Evolutionary conservation across 2,888 invertebrate species (phyloP).

Genomic region (Eumacrocentrus americanus): DNA sequence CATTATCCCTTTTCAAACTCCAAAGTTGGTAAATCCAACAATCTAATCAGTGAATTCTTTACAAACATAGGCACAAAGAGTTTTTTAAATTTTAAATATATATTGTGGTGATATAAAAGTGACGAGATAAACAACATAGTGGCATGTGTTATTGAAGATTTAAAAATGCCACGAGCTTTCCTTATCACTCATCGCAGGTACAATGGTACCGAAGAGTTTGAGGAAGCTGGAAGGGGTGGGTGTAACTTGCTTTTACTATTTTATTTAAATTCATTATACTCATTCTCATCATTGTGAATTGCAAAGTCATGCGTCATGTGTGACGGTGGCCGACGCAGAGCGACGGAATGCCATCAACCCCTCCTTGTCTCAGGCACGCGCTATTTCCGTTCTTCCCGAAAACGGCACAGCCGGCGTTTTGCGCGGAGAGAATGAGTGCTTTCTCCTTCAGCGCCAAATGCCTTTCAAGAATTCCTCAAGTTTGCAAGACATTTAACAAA

Average conservation of each 20-base stretch:
- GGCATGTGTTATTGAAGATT: conserved; percentile 27
- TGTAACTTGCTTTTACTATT: conserved; percentile 15
- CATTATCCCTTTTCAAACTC: not conserved
- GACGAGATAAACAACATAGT: conserved; percentile 18
- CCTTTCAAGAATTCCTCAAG: no score
- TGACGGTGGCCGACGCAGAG: conserved; percentile 42
- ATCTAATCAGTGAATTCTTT: conserved; percentile 3
- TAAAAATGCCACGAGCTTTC: conserved; percentile 69
- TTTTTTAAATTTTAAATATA: conserved; percentile 5
- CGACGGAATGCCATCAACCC: conserved; percentile 50
- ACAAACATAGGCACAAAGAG: no score
- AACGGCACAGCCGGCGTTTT: conserved; percentile 39
- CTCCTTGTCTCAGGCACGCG: conserved; percentile 41
- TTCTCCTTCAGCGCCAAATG: no score
- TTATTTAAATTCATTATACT: not conserved
- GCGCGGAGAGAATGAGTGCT: no score
- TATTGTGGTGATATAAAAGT: conserved; percentile 28
- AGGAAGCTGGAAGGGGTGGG: conserved; percentile 52
- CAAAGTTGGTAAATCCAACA: not conserved
- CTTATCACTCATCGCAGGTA: conserved; percentile 70
- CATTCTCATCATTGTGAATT: conserved; percentile 16
- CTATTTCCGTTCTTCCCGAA: conserved; percentile 59
- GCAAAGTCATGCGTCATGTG: conserved; percentile 21
- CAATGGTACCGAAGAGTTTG: conserved; percentile 55
- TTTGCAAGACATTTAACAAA: not conserved